phyloP scores from a whole-genome alignment of 1,140 invertebrate genomes.

The Drosophila navojoa region DNA sequence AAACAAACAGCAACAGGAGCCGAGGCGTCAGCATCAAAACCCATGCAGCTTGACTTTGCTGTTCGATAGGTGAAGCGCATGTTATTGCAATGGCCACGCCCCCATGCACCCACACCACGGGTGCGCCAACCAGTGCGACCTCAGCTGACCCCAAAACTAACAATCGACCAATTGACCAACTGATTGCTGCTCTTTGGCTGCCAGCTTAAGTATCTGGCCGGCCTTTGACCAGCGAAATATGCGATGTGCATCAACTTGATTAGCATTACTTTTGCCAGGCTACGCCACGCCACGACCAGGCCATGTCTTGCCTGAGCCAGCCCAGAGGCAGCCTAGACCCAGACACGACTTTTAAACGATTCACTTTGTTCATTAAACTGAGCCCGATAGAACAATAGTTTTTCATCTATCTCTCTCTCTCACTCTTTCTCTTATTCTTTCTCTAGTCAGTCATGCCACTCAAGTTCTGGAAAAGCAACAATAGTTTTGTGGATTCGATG shows the following conservation, averaged over 20 bases:
- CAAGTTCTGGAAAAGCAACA: too few relatives aligned
- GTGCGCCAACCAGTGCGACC: not conserved
- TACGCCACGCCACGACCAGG: too few relatives aligned
- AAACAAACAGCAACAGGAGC: slow-evolving; percentile 42
- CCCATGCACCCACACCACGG: too few relatives aligned
- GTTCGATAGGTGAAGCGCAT: not conserved
- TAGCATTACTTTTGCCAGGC: slow-evolving; percentile 24
- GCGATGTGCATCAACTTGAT: slow-evolving; percentile 46
- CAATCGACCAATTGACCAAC: not conserved
- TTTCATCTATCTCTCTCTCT: too few relatives aligned
- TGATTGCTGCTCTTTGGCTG: too few relatives aligned
- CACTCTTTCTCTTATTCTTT: too few relatives aligned
- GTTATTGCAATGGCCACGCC: too few relatives aligned
- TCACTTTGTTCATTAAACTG: not conserved
- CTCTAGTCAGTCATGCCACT: too few relatives aligned
- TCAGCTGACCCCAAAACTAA: not conserved
- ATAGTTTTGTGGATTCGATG: too few relatives aligned
- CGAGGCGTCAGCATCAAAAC: slow-evolving; percentile 27
- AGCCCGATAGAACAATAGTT: too few relatives aligned
- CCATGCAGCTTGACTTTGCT: slow-evolving; percentile 1
- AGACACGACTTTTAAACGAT: not conserved
- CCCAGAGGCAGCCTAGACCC: not conserved
- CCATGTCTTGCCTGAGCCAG: not conserved
- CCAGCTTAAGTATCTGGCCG: not conserved
- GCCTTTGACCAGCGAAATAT: slow-evolving; percentile 17